Conservation (phyloP, 2,888 invertebrate genomes). For the Diarsia dahlii region DNA sequence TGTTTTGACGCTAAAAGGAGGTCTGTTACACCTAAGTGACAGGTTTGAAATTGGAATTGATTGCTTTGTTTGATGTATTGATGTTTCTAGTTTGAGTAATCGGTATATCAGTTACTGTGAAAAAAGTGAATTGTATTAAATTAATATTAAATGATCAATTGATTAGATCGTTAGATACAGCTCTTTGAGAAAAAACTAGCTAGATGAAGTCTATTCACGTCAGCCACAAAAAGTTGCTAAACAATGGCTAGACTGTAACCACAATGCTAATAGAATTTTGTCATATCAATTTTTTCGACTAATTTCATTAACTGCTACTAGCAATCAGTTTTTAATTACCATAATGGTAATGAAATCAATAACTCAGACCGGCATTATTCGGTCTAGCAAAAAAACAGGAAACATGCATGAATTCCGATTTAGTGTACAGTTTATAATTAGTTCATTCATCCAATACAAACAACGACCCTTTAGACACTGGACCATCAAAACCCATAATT, state of each 20-base stretch:
- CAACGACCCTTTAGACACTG: slow-evolving; percentile 5
- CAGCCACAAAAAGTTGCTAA: slow-evolving; percentile 35
- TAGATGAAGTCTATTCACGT: background rate
- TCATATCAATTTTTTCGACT: slow-evolving; percentile 53
- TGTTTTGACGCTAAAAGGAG: slow-evolving; percentile 27
- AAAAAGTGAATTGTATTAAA: slow-evolving; percentile 18
- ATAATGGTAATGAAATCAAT: slow-evolving; percentile 48
- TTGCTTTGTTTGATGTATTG: slow-evolving; percentile 22
- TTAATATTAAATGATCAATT: background rate
- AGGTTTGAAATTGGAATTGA: slow-evolving; percentile 31
- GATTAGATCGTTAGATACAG: background rate
- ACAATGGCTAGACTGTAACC: slow-evolving; percentile 1
- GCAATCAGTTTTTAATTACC: slow-evolving; percentile 50
- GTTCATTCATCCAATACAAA: background rate
- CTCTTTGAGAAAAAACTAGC: background rate
- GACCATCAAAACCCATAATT: background rate
- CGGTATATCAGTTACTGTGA: background rate
- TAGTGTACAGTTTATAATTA: background rate
- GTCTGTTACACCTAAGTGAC: slow-evolving; percentile 19
- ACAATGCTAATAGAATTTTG: slow-evolving; percentile 61
- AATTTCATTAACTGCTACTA: slow-evolving; percentile 33
- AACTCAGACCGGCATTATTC: slow-evolving; percentile 19
- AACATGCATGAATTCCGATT: slow-evolving; percentile 16
- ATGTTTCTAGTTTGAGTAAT: slow-evolving; percentile 7
- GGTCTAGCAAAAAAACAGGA: slow-evolving; percentile 51